These are phyloP conservation scores for Umimayanthus chanpuru DNA, from an alignment of 92 coral and sea anemone species.

Conservation along the genomic window DNA sequence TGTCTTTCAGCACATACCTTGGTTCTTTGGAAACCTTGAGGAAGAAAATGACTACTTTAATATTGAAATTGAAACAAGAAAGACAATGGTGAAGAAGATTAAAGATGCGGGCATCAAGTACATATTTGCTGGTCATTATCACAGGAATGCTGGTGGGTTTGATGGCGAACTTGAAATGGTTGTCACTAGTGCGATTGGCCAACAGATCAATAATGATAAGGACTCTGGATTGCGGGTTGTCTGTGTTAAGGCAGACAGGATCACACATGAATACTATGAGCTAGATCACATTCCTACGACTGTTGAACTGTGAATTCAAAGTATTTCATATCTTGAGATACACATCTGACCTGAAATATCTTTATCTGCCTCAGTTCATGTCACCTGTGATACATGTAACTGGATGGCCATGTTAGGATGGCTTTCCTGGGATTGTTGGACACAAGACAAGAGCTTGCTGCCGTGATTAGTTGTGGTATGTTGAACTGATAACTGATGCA, in stretches of 20 bases:
- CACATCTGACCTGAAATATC: background rate
- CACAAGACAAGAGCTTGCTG: background rate
- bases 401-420: too few relatives aligned
- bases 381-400: background rate
- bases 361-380: background rate
- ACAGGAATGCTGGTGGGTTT: constrained; percentile 97
- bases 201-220: constrained; percentile 87
- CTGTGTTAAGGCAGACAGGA: constrained; percentile 68
- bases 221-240: constrained; percentile 95
- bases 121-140: constrained; percentile 98
- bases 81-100: constrained; percentile 70
- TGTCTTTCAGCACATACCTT: constrained; percentile 96
- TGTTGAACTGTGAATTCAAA: constrained; percentile 49
- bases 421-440: background rate
- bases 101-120: constrained; percentile 88
- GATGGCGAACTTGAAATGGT: constrained; percentile 90
- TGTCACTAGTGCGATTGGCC: constrained; percentile 96
- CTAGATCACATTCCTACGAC: constrained; percentile 79
- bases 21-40: constrained; percentile 73
- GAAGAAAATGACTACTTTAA: constrained; percentile 88
- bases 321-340: background rate
- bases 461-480: background rate
- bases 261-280: constrained; percentile 84
- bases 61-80: constrained; percentile 63
- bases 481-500: too few relatives aligned